These are phyloP conservation scores for Bufo gargarizans DNA, from an alignment of 2,113 vertebrate genomes.

Conservation along the genomic window DNA sequence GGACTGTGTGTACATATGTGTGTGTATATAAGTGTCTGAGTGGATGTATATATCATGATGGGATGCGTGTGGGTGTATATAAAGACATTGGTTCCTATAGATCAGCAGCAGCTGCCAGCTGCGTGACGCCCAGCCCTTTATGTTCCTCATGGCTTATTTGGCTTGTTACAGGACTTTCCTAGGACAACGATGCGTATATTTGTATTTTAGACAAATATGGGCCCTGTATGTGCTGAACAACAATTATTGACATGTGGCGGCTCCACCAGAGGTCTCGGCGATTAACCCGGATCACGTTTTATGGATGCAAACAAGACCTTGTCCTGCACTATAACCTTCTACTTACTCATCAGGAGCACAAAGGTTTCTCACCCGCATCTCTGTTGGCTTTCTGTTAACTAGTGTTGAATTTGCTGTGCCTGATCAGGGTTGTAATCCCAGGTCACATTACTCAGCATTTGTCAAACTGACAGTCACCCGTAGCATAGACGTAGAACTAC, in stretches of 20 bases:
- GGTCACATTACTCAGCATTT: background rate
- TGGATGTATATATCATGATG: slow-evolving; percentile 57
- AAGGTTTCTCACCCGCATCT: background rate
- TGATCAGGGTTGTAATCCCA: background rate
- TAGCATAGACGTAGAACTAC: too few species aligned
- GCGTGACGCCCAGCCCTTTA: background rate
- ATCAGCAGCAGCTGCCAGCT: background rate
- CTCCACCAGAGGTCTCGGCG: background rate
- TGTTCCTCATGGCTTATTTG: background rate
- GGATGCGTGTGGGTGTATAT: slow-evolving; percentile 27
- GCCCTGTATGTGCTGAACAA: background rate
- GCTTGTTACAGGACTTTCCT: slow-evolving; percentile 14
- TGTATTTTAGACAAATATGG: background rate
- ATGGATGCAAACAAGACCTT: slow-evolving; percentile 18
- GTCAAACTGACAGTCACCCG: background rate
- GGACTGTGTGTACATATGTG: slow-evolving; percentile 42
- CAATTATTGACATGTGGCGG: background rate
- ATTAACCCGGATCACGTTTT: slow-evolving; percentile 4
- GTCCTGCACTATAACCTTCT: slow-evolving; percentile 7
- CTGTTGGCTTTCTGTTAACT: slow-evolving; percentile 1
- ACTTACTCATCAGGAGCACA: slow-evolving; percentile 22
- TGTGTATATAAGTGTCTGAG: slow-evolving; percentile 37
- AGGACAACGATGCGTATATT: background rate
- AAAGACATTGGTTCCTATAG: slow-evolving; percentile 34
- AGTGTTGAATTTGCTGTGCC: background rate